Conservation (phyloP, 2,113 vertebrate species). For the Hemiprocne comata region DNA sequence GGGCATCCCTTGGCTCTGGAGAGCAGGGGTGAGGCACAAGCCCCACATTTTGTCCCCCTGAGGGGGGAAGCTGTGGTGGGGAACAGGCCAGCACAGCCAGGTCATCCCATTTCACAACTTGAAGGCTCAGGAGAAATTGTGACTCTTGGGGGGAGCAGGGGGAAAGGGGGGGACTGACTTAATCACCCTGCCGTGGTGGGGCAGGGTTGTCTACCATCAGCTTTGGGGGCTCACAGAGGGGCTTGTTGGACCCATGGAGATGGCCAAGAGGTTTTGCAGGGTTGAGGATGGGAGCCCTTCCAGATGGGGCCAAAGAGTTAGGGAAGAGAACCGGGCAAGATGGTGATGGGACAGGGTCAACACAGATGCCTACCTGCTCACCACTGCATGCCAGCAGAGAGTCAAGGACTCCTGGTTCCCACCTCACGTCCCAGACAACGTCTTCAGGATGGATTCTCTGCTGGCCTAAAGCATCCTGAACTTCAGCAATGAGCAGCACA, state of each 20-base stretch:
- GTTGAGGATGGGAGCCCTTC: background rate
- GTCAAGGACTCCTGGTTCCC: accelerated
- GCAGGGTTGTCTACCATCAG: background rate
- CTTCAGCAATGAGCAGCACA: background rate
- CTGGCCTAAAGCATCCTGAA: background rate
- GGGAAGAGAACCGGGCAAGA: background rate
- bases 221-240: background rate
- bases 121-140: background rate
- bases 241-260: background rate
- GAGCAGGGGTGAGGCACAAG: background rate
- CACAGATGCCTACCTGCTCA: background rate
- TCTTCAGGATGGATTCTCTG: background rate
- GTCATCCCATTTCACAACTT: background rate
- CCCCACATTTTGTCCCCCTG: background rate
- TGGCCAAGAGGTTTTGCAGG: background rate
- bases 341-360: background rate
- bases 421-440: background rate
- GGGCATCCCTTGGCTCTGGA: background rate
- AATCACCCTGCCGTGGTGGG: accelerated
- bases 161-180: background rate
- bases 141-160: accelerated
- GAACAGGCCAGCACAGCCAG: background rate
- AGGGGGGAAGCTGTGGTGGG: background rate
- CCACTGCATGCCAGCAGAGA: background rate
- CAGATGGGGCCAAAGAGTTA: accelerated